Percentiles rank a stretch among this genome's conserved stretches.
phyloP scores from a whole-genome alignment of 1,140 invertebrate genomes.

The Uloborus diversus region DNA sequence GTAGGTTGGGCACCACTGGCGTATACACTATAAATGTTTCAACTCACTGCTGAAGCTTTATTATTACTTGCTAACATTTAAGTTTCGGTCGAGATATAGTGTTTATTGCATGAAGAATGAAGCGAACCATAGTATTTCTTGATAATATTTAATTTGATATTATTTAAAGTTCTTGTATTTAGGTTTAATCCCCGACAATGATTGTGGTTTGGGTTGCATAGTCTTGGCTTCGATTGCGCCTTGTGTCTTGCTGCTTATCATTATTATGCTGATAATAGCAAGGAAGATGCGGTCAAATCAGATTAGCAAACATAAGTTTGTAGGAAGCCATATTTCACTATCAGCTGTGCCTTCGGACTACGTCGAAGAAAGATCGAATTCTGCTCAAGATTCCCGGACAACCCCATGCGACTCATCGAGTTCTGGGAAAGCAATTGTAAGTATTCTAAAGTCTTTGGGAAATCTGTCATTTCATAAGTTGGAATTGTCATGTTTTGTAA shows the following conservation, averaged over 20 bases:
- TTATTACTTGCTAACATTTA: no score
- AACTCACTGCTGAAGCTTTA: no score
- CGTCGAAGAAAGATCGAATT: slow-evolving; percentile 59
- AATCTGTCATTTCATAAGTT: background rate
- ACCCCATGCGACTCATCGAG: slow-evolving; percentile 19
- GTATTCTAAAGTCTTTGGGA: background rate
- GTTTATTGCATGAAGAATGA: no score
- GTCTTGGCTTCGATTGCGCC: slow-evolving; percentile 54
- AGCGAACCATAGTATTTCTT: no score
- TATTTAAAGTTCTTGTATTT: no score
- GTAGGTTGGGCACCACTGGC: no score
- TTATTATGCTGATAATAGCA: slow-evolving; percentile 48
- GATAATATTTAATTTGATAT: no score
- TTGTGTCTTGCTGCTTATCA: slow-evolving; percentile 37
- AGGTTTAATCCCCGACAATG: slow-evolving; percentile 62
- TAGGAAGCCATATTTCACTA: slow-evolving; percentile 61
- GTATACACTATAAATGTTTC: no score
- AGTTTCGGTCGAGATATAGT: no score
- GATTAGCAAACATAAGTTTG: slow-evolving; percentile 60
- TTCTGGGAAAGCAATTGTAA: slow-evolving; percentile 26
- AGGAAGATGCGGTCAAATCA: slow-evolving; percentile 41
- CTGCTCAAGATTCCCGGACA: slow-evolving; percentile 18
- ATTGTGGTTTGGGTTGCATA: slow-evolving; percentile 63
- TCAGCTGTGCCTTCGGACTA: slow-evolving; percentile 66
- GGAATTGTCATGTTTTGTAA: background rate